Base-by-base conservation (phyloP, 1,140 invertebrate genomes). In the Mylabris phalerata region DNA sequence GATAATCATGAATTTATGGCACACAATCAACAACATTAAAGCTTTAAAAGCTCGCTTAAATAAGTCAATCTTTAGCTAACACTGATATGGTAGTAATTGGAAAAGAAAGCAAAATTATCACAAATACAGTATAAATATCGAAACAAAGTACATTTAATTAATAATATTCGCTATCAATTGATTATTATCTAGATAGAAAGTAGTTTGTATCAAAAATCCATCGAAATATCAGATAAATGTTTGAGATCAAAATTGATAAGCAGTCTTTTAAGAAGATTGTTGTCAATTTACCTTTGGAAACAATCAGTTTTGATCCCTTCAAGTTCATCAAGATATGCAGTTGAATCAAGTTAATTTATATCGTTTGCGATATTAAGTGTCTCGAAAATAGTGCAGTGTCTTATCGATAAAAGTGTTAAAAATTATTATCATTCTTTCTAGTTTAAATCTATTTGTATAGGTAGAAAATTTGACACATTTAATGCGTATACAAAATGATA, bases 161-260 rank as follows among this genome's bases (percentile, higher is more conserved):
- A 19, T 19, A 19, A 19, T 19, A 19, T 19, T 19, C 19, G 7
- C 2, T 32, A 32, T 50, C 40, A 43, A 48, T 54, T 58, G 25
- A 27, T 48, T 49, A 51, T 51, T 62, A 59, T 59, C 48, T 50
- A 39, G 52, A 56, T 39, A 42, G 44, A 41, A 40, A 60, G 4
- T 5, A 32, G 32, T 32, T 32, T 62, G 43, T 60, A 44, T 55
- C 52, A 50, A 52, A 54, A 47, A 38, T 48, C 40, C 48, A 38
- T 32, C 39, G 54, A 59, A 62, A 50, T 44, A 43, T 48, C 55
- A 44, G 55, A 65, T 58, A 63, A 19, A 19, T 19, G 19, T 19
- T 63, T 59, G 59, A 66, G 62, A 63, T 63, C 62, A 62, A 62
- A 63, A 67, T 67, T 65, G 63, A 67, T 61, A 67, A 67, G 63